Conservation (phyloP, 2,113 vertebrate species). For the Gila orcuttii region DNA sequence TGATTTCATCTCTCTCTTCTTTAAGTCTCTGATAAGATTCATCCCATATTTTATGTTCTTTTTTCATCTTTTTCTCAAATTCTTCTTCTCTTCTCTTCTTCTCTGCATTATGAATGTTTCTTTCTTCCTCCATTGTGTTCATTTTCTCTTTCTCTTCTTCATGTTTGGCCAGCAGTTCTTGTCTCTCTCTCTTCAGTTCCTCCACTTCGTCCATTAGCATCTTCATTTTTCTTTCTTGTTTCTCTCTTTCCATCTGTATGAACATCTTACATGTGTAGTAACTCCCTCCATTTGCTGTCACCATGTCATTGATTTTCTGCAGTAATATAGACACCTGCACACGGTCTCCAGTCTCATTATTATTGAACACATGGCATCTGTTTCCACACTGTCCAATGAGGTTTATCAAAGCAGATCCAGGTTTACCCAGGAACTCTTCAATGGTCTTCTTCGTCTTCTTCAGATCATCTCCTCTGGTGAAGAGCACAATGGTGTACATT, state of each 20-base stretch:
- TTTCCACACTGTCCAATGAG: constrained; percentile 1
- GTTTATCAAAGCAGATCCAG: constrained; percentile 22
- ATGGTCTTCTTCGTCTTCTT: constrained; percentile 28
- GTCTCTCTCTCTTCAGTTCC: not conserved
- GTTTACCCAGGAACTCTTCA: constrained; percentile 50
- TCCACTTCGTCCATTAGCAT: not conserved
- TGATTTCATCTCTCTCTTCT: not conserved
- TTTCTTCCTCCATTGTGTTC: too few species aligned
- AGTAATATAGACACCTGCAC: constrained; percentile 54
- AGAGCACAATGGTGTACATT: constrained; percentile 1
- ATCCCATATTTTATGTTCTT: too few species aligned
- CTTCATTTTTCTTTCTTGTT: too few species aligned
- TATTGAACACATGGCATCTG: constrained; percentile 63
- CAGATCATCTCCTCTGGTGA: not conserved
- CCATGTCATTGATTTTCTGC: constrained; percentile 61
- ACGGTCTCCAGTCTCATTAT: constrained; percentile 49
- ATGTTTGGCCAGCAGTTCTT: not conserved
- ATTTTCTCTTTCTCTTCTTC: not conserved
- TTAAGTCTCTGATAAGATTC: too few species aligned
- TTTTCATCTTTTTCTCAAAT: not conserved
- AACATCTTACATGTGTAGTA: constrained; percentile 61
- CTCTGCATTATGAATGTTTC: too few species aligned
- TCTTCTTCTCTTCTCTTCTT: too few species aligned
- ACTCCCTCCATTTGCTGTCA: constrained; percentile 22
- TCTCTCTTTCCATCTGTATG: too few species aligned